A percentile compares a stretch with the other conserved stretches of the same genome.
Evolutionary conservation across 2,888 invertebrate genomes (phyloP).

Genomic region (Lepidochrysops patricia): DNA sequence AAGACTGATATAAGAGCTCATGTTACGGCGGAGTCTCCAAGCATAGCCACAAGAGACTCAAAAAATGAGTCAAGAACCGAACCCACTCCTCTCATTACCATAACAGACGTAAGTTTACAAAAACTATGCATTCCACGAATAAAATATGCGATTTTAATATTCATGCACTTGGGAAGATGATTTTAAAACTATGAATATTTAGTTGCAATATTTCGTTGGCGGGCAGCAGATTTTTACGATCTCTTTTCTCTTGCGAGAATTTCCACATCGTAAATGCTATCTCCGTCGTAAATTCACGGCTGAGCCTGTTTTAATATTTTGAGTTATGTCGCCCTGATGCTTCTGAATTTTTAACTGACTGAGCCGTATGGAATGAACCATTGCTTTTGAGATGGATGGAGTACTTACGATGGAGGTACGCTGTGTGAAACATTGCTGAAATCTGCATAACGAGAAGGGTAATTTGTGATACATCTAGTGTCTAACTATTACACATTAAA

Average conservation of each 20-base stretch:
- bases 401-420: too few species aligned
- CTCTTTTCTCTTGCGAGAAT: conserved; percentile 21
- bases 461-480: too few species aligned
- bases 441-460: too few species aligned
- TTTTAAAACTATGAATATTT: conserved; percentile 13
- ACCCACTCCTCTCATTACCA: neutral
- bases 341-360: neutral
- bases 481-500: too few species aligned
- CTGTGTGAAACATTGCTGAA: too few species aligned
- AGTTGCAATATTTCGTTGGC: neutral
- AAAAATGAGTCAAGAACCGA: neutral
- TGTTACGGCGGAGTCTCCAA: too few species aligned
- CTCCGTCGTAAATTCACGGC: conserved; percentile 41
- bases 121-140: neutral
- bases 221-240: conserved; percentile 10
- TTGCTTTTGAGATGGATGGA: too few species aligned
- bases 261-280: conserved; percentile 47
- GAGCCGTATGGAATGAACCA: neutral
- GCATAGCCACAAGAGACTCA: neutral
- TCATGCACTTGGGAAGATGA: conserved; percentile 7
- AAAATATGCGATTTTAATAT: conserved; percentile 8
- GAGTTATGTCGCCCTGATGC: neutral
- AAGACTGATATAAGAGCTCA: too few species aligned
- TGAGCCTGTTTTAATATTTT: conserved; percentile 21
- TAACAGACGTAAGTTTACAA: neutral